A percentile compares a stretch with the other conserved stretches of the same genome.
These are phyloP conservation scores for Tetranychus truncatus DNA, from an alignment of 2,888 invertebrate species.

Conservation along the genomic window DNA sequence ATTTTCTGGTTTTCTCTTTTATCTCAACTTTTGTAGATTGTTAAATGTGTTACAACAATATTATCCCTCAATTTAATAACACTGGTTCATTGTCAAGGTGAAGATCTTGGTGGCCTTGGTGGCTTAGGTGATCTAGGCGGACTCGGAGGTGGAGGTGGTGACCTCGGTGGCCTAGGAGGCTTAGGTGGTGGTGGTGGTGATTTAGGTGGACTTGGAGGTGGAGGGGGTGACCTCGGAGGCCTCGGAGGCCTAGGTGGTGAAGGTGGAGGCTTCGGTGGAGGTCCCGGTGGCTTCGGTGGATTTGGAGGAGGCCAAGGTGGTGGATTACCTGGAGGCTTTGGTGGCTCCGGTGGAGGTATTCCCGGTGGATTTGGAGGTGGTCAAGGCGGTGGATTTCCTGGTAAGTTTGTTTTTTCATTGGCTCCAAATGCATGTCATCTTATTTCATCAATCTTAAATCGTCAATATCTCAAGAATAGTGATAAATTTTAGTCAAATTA, in stretches of 20 bases:
- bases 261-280: background rate
- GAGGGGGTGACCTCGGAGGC: background rate
- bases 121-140: constrained; percentile 8
- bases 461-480: too few species aligned
- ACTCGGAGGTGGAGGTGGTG: background rate
- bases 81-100: constrained; percentile 7
- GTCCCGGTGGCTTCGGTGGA: background rate
- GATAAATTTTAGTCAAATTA: too few species aligned
- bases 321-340: background rate
- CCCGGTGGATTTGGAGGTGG: background rate
- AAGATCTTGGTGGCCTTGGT: constrained; percentile 9
- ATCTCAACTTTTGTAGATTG: background rate
- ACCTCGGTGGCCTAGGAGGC: background rate
- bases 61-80: constrained; percentile 2
- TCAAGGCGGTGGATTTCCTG: background rate
- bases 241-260: background rate
- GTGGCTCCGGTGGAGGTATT: background rate
- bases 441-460: background rate
- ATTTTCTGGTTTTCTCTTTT: background rate
- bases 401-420: background rate
- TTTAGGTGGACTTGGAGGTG: constrained; percentile 3
- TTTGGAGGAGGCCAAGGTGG: background rate
- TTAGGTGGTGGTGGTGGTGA: background rate
- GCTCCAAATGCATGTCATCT: background rate
- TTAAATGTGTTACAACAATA: background rate